Evolutionary conservation across 2,797 vertebrate genomes (phyloP).

Genomic region (Lates japonicus): DNA sequence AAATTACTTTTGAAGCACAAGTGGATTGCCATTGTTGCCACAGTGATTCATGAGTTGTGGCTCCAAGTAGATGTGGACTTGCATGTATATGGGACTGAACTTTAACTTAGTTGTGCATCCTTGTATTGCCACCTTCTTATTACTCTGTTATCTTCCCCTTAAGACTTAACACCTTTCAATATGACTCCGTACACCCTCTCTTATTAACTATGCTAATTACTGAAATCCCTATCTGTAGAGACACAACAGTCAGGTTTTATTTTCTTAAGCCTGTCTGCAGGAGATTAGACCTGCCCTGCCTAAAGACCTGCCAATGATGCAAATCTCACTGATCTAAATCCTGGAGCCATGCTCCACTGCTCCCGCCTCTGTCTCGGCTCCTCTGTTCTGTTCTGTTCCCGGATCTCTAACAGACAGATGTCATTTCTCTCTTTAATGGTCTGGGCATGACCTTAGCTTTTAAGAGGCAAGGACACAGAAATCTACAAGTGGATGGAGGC

Average conservation of each 20-base stretch:
- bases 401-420: constrained; percentile 65
- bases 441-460: constrained; percentile 52
- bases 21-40: background rate
- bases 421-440: constrained; percentile 61
- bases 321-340: constrained; percentile 86
- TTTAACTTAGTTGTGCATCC: constrained; percentile 42
- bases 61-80: background rate
- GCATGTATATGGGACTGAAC: constrained; percentile 18
- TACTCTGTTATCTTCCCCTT: constrained; percentile 54
- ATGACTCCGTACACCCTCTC: constrained; percentile 59
- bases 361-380: constrained; percentile 61
- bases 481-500: background rate
- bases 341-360: constrained; percentile 78
- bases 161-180: constrained; percentile 67
- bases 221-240: constrained; percentile 80
- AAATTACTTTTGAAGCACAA: background rate
- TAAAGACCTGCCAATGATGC: constrained; percentile 83
- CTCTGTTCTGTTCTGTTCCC: constrained; percentile 49
- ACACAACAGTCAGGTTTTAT: constrained; percentile 76
- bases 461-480: constrained; percentile 40
- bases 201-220: constrained; percentile 87
- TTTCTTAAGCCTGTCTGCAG: constrained; percentile 83
- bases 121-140: constrained; percentile 40
- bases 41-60: background rate
- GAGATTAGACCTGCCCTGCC: constrained; percentile 82